Evolutionary conservation across 2,888 invertebrate genomes (phyloP).

Genomic region (Amphipyra berbera): DNA sequence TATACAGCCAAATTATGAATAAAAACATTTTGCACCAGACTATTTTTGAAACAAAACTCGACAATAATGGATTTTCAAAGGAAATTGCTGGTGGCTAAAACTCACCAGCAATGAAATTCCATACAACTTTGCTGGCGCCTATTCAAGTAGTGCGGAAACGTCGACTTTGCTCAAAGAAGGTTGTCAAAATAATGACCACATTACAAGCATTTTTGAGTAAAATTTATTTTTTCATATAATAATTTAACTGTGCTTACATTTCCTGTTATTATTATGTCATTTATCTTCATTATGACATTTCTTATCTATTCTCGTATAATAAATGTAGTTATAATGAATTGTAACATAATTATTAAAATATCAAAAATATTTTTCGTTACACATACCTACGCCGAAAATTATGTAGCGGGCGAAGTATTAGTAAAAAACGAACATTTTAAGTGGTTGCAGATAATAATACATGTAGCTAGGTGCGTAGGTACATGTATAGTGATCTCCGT

Average conservation of each 20-base stretch:
- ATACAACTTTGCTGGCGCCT: no score
- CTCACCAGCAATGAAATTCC: no score
- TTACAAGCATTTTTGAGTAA: no score
- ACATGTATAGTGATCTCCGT: no score
- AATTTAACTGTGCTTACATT: conserved; percentile 20
- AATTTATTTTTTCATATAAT: conserved; percentile 3
- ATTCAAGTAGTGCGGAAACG: no score
- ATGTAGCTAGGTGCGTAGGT: background rate
- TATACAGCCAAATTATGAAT: no score
- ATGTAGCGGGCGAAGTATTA: background rate
- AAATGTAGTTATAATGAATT: background rate
- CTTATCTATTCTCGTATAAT: conserved; percentile 13
- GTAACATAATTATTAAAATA: background rate
- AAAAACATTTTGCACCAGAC: no score
- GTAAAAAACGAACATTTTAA: background rate
- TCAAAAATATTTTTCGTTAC: background rate
- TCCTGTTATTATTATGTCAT: conserved; percentile 18
- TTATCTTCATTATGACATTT: conserved; percentile 29
- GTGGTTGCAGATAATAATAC: background rate
- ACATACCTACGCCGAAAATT: background rate
- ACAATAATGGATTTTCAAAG: no score
- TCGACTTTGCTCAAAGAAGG: no score
- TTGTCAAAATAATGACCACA: no score
- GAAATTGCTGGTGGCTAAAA: no score
- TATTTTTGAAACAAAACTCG: no score